Conservation (phyloP, 2,113 vertebrate genomes). For the Protomyctophum bolini region DNA sequence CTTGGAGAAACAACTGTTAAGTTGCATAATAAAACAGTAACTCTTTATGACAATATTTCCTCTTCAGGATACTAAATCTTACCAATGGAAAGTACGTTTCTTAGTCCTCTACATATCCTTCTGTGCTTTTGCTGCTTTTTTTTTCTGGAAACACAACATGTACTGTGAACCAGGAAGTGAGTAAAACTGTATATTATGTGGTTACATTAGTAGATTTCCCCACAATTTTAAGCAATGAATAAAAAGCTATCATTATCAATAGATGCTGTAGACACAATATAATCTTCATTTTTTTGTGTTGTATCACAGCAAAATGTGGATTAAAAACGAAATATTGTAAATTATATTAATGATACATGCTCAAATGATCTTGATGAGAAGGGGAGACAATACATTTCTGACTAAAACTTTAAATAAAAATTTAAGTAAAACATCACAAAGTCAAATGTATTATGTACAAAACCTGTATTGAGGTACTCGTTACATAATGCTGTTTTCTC, state of each 20-base stretch:
- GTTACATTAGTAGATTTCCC: no score
- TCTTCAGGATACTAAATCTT: constrained; percentile 86
- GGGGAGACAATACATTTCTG: no score
- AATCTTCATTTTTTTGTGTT: background rate
- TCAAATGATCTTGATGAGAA: no score
- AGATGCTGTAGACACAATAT: background rate
- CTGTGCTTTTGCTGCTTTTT: constrained; percentile 80
- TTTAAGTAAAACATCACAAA: no score
- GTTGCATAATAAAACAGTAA: no score
- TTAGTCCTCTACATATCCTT: constrained; percentile 83
- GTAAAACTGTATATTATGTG: constrained; percentile 41
- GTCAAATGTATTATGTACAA: background rate
- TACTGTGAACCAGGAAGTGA: constrained; percentile 94
- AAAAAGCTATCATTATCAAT: background rate
- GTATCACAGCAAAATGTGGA: no score
- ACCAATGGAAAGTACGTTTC: constrained; percentile 87
- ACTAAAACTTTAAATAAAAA: no score
- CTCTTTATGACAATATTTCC: background rate
- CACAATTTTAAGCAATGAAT: no score
- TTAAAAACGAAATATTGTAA: no score
- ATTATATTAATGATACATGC: no score
- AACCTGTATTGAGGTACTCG: background rate
- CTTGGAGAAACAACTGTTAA: no score
- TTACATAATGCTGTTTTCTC: background rate
- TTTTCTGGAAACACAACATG: constrained; percentile 91